Evolutionary conservation across 2,113 vertebrate genomes (phyloP), one percentile per base, ranked within the genome.

Genomic region (Paracanthobrama guichenoti): DNA sequence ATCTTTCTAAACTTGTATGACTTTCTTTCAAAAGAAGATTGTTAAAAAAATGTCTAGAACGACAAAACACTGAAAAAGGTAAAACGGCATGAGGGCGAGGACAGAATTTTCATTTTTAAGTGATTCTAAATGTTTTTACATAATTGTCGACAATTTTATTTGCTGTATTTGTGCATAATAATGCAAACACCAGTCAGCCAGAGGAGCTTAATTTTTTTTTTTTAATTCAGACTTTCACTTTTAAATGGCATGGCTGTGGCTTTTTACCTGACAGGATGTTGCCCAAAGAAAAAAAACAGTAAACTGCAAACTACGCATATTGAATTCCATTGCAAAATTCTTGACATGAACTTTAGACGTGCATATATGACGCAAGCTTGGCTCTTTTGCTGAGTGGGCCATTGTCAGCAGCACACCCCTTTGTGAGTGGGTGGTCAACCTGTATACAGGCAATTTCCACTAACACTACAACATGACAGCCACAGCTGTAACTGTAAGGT

Each of bases 391-490:
- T 79, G 77, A 79, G 77, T 79, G 22, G 59, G 77, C 77, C 77
- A 26, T 79, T 79, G 42, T 12, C 77, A 79, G n/a, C 57, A 79
- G 8, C n/a, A 8, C 57, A 2, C 55, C 76, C 35, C 39, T 79
- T 26, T 62, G 55, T 44, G 77, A 46, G 78, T 80, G 78, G 78
- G 78, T 80, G 60, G 78, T 80, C 78, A 80, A 66, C 7, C 59
- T 67, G 16, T n/a, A 80, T 20, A 64, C n/a, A 79, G 35, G n/a
- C 57, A 79, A 79, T 80, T 80, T 80, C 60, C 79, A 80, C 60
- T 28, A 28, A 46, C 35, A 44, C 42, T 64, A 46, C 16, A 24
- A 80, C 50, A 80, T 1, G 10, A 66, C 60, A 66, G 44, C 60
- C 44, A 80, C 78, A 66, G 59, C 60, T 67, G n/a, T 46, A 79